phyloP scores from a whole-genome alignment of 2,888 invertebrate genomes.

The Synergus laeviventris region DNA sequence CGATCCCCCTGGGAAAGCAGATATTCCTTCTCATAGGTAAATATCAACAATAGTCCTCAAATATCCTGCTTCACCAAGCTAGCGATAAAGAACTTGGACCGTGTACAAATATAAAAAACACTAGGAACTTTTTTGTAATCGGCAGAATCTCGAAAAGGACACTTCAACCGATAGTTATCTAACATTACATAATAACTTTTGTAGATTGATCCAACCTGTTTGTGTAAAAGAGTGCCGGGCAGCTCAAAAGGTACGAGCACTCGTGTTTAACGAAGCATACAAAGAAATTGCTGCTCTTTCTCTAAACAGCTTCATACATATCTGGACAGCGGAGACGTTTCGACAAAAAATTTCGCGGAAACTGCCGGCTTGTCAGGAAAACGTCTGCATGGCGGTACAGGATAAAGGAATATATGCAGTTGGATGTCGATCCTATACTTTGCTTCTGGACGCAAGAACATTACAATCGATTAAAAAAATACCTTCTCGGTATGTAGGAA shows the following conservation, averaged over 20 bases:
- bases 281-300: constrained; percentile 94
- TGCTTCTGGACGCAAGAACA: constrained; percentile 92
- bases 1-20: constrained; percentile 76
- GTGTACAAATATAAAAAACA: too few species aligned
- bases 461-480: constrained; percentile 81
- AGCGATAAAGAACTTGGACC: too few species aligned
- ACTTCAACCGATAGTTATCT: neutral
- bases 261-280: constrained; percentile 91
- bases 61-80: too few species aligned
- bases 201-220: constrained; percentile 78
- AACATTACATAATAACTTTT: constrained; percentile 30
- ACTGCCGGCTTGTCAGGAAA: constrained; percentile 93
- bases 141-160: too few species aligned
- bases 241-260: constrained; percentile 88
- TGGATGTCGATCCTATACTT: constrained; percentile 94
- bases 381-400: constrained; percentile 93
- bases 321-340: constrained; percentile 94
- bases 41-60: neutral
- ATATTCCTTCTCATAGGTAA: constrained; percentile 77
- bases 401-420: constrained; percentile 93
- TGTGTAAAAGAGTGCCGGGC: constrained; percentile 88
- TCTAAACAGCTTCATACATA: constrained; percentile 94
- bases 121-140: too few species aligned
- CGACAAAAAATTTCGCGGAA: constrained; percentile 91
- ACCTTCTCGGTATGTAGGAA: constrained; percentile 69